Percentiles rank a stretch among this genome's conserved stretches.
Conservation (phyloP, 2,888 invertebrate genomes). For the Tiliacea aurago region DNA sequence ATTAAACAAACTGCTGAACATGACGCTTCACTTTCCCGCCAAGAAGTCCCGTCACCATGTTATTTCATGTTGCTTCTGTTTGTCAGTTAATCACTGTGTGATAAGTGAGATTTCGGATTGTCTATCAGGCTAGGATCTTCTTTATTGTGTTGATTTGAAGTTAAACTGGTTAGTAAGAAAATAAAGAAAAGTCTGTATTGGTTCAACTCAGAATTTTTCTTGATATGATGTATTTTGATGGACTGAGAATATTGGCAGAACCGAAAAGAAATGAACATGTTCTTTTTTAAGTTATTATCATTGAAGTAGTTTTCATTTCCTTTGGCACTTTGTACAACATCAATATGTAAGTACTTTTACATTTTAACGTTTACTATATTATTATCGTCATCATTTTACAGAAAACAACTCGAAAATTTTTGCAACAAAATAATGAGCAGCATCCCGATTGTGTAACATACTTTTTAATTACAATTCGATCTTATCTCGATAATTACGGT, state of each 20-base stretch:
- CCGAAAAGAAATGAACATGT: too few species aligned
- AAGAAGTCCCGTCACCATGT: slow-evolving; percentile 22
- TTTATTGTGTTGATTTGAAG: too few species aligned
- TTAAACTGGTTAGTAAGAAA: neutral
- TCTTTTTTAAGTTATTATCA: neutral
- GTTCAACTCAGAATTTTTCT: neutral
- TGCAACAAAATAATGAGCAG: neutral
- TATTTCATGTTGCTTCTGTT: slow-evolving; percentile 21
- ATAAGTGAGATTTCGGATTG: neutral
- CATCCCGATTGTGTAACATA: too few species aligned
- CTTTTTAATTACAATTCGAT: too few species aligned
- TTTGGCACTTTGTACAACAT: too few species aligned
- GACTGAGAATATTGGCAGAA: neutral
- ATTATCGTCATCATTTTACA: neutral
- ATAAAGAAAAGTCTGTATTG: neutral
- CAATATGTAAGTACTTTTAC: too few species aligned
- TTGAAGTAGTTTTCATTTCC: neutral
- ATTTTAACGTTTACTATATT: too few species aligned
- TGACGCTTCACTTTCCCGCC: too few species aligned
- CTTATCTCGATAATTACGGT: too few species aligned
- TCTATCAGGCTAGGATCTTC: neutral
- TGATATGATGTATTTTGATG: neutral
- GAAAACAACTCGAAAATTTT: neutral
- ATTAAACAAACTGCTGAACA: too few species aligned
- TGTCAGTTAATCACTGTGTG: slow-evolving; percentile 30